Evolutionary conservation across 2,888 invertebrate species (phyloP), one percentile per base, ranked within the genome.

Genomic region (Parapristionchus giblindavisi): DNA sequence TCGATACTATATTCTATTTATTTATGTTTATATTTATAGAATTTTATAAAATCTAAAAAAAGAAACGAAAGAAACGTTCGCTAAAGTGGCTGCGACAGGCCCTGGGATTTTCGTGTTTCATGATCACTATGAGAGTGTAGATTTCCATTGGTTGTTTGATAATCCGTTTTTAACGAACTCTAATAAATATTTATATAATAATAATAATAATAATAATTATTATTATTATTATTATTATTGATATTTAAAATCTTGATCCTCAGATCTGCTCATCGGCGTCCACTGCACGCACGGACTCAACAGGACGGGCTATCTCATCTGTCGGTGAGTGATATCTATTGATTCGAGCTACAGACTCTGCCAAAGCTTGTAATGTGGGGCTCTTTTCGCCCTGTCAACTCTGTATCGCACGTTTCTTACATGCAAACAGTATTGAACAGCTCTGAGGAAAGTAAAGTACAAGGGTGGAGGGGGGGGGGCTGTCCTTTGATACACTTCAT

Each of bases 241-340:
- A 1, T 17, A 65, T 43, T 65, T 1, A 5, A 3, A 43, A 17
- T 2, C 27, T 43, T n/a, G n/a, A 6, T 17, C 40, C 11, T 72
- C 84, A 89, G 89, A 87, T 74, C 79, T 78, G 36, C 75, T 90
- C 36, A 88, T 90, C 70, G 90, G 90, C 11, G 89, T 90, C 3
- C 91, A 91, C 79, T 91, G 91, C 82, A 90, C 90, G 3, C 90
- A 91, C 85, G 91, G 91, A 4, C 85, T 91, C n/a, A 91, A 91
- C 83, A 86, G 90, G 76, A 90, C 90, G 8, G 90, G 90, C 1
- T 91, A 90, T 80, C 79, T 90, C 70, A 87, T 91, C 11, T 90
- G 90, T 82, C 86, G 89, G 85, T 89, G 14, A 8, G 56, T n/a
- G 48, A 48, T 48, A 48, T n/a, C n/a, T n/a, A n/a, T n/a, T n/a